Conservation (phyloP, 2,888 invertebrate genomes). For the Eumacrocentrus americanus region DNA sequence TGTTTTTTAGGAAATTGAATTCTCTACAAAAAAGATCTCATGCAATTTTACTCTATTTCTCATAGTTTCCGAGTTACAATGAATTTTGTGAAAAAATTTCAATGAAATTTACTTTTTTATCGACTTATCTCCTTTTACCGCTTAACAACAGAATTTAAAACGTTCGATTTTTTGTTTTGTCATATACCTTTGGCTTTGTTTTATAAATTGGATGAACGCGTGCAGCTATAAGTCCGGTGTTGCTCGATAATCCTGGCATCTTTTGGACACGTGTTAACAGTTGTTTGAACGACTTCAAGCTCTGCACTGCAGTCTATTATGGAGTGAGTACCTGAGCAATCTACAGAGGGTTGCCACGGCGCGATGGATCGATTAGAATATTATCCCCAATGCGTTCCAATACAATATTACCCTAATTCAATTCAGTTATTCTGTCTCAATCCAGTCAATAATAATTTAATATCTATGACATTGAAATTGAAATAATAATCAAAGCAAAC, state of each 20-base stretch:
- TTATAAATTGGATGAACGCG: slow-evolving; percentile 49
- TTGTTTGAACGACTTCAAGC: background rate
- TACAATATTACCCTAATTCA: background rate
- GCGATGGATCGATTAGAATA: no score
- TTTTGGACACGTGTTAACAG: slow-evolving; percentile 4
- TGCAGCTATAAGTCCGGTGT: slow-evolving; percentile 56
- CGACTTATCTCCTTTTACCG: no score
- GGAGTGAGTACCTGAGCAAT: no score
- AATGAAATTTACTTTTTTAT: no score
- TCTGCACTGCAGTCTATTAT: no score
- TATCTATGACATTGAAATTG: background rate
- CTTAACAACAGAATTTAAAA: no score
- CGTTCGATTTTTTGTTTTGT: no score
- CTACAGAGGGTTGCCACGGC: no score
- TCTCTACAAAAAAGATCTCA: background rate
- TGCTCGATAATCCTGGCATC: slow-evolving; percentile 53
- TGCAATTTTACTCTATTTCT: background rate
- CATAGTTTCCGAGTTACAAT: no score
- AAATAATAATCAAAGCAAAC: background rate
- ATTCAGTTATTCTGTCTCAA: background rate
- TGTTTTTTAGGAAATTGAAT: no score
- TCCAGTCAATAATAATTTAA: background rate
- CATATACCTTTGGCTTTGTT: slow-evolving; percentile 53
- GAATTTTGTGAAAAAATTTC: no score
- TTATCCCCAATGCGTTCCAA: no score